These are phyloP conservation scores for Drosophila quinaria DNA, from an alignment of 2,888 invertebrate genomes.

Conservation along the genomic window DNA sequence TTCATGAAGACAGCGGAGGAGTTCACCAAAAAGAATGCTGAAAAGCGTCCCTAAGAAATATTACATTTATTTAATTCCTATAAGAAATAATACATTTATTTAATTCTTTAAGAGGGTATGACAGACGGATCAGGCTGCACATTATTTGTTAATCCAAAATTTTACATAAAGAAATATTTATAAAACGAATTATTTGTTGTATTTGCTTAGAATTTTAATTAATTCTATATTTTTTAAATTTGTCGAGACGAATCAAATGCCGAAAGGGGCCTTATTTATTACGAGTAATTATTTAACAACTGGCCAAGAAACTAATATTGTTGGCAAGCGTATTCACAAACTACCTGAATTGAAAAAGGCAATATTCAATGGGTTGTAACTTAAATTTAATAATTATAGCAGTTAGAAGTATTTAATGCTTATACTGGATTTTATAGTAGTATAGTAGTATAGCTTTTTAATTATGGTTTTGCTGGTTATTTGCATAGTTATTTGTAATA, in stretches of 20 bases:
- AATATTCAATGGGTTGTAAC: background rate
- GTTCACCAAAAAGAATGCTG: conserved; percentile 98
- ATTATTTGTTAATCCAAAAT: conserved; percentile 26
- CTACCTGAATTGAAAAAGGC: background rate
- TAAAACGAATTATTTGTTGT: conserved; percentile 2
- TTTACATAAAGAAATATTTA: conserved; percentile 11
- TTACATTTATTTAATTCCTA: background rate
- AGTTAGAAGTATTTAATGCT: background rate
- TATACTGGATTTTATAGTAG: background rate
- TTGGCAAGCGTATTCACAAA: background rate
- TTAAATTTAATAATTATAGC: conserved; percentile 1
- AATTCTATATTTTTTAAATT: background rate
- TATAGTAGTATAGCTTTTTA: too few species aligned
- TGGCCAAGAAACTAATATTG: background rate
- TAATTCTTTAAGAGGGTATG: background rate
- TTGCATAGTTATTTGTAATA: too few species aligned
- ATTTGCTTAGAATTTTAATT: background rate
- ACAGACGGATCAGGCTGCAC: conserved; percentile 9
- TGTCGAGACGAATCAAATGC: conserved; percentile 1
- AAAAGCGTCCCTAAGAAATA: conserved; percentile 93
- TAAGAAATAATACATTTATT: background rate
- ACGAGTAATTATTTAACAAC: conserved; percentile 19
- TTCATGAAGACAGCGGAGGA: conserved; percentile 99
- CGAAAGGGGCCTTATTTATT: background rate
- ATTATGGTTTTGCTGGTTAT: too few species aligned